phyloP scores from a whole-genome alignment of 2,113 vertebrate species.

The Cairina moschata region DNA sequence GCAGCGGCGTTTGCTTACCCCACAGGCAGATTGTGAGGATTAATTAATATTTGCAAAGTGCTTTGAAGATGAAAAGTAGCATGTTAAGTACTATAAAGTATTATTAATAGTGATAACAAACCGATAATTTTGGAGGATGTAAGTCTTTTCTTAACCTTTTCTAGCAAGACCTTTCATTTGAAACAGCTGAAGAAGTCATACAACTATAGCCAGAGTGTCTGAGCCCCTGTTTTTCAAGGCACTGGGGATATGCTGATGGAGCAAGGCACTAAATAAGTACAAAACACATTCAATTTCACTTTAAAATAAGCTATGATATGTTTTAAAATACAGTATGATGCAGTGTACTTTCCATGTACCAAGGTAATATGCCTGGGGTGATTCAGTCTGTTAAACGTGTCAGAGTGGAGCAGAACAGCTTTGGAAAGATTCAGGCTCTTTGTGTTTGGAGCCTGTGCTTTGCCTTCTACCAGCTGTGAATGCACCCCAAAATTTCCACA shows the following conservation, averaged over 20 bases:
- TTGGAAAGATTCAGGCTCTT: not conserved
- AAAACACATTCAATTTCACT: not conserved
- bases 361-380: not conserved
- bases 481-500: not conserved
- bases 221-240: not conserved
- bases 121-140: not conserved
- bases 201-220: not conserved
- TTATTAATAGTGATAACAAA: conserved; percentile 22
- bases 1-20: conserved; percentile 23
- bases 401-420: not conserved
- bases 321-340: not conserved
- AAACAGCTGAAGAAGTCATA: not conserved
- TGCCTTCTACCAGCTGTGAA: not conserved
- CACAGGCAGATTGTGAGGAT: conserved; percentile 6
- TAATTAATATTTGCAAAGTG: conserved; percentile 52
- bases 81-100: conserved; percentile 19
- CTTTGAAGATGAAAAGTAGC: conserved; percentile 49
- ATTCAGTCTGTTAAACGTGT: not conserved
- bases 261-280: not conserved
- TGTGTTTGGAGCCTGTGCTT: not conserved
- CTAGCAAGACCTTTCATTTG: not conserved
- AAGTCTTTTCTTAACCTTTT: conserved; percentile 19
- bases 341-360: not conserved
- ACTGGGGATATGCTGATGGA: not conserved
- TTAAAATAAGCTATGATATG: not conserved